Conservation (phyloP, 2,888 invertebrate genomes). For the Omphaloscelis lunosa region DNA sequence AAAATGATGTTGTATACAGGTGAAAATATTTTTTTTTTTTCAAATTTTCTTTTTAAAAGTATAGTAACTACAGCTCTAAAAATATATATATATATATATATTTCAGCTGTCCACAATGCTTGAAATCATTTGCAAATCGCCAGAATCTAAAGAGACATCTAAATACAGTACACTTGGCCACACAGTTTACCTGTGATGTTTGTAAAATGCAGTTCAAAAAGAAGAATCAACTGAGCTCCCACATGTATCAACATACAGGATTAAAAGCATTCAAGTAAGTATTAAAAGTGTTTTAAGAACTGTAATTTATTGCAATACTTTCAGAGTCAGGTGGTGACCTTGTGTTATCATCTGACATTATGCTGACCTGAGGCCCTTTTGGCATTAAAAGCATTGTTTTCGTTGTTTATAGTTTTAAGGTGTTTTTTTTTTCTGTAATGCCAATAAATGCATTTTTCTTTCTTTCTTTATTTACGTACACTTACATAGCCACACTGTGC, state of each 20-base stretch:
- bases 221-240: constrained; percentile 90
- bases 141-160: constrained; percentile 91
- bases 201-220: constrained; percentile 90
- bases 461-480: background rate
- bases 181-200: constrained; percentile 85
- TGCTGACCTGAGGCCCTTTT: too few relatives aligned
- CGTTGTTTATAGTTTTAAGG: too few relatives aligned
- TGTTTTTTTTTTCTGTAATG: too few relatives aligned
- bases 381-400: too few relatives aligned
- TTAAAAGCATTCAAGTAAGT: constrained; percentile 84
- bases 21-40: constrained; percentile 65
- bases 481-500: background rate
- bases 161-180: constrained; percentile 84
- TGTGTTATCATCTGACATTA: too few relatives aligned
- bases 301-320: too few relatives aligned
- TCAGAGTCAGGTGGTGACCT: too few relatives aligned
- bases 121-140: constrained; percentile 86
- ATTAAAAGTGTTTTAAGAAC: constrained; percentile 4
- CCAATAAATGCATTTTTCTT: too few relatives aligned
- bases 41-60: too few relatives aligned
- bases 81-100: background rate
- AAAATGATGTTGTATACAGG: constrained; percentile 79
- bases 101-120: constrained; percentile 87
- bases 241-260: constrained; percentile 90
- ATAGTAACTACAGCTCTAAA: background rate